Evolutionary conservation across 2,888 invertebrate genomes (phyloP), one percentile per base, ranked within the genome.

Genomic region (Clivina fossor): DNA sequence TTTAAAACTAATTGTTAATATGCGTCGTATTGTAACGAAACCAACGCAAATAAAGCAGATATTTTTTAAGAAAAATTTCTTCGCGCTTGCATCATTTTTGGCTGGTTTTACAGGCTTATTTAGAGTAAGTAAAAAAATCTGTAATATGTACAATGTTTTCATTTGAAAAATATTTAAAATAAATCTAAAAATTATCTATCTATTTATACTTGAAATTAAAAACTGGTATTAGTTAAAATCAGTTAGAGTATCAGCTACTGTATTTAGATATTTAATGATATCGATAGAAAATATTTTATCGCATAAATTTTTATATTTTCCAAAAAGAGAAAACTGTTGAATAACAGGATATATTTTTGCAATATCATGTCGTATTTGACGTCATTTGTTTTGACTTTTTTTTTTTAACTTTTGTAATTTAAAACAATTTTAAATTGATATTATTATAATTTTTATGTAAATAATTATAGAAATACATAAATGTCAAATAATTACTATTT

Each of bases 91-190:
- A 30, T 69, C 80, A 43, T 88, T 86, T 66, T 74, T 89, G 62
- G 88, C 86, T 41, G 80, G 82, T 61, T 88, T 86, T 68, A 78
- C 83, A 3, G 82, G 82, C 41, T 67, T 85, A 28, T 88, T 82
- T 68, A 82, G 83, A 74, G 88, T 87, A 73, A 70, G 74, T 66
- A 48, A 32, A 20, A 9, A 38, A 16, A 24, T 15, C 1, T 3
- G 13, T n/a, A 16, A 13, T 38, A 33, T 8, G 5, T 33, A 11
- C n/a, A n/a, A n/a, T n/a, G n/a, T n/a, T n/a, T n/a, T n/a, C n/a
- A n/a, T n/a, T n/a, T n/a, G n/a, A n/a, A n/a, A n/a, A n/a, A n/a
- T n/a, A n/a, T n/a, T n/a, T n/a, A n/a, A n/a, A n/a, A 11, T 13
- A 33, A 33, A 33, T 33, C 4, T 24, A 24, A 24, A 7, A 7